Percentiles rank a stretch among this genome's conserved stretches.
phyloP scores from a whole-genome alignment of 2,797 vertebrate species.

The Coilia nasus region DNA sequence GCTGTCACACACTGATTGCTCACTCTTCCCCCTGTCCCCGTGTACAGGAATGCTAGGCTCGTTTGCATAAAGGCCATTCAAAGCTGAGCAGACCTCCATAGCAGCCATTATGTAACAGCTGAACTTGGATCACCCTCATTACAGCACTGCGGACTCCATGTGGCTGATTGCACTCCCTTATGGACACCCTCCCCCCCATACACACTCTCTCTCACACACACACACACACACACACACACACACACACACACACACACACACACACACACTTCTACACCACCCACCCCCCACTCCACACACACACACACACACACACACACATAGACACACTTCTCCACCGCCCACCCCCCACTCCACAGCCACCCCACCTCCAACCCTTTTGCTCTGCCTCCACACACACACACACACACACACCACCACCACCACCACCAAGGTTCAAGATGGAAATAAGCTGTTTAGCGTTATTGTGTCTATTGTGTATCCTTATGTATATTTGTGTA shows the following conservation, averaged over 20 bases:
- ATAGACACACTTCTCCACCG: background rate
- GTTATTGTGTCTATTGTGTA: too few relatives aligned
- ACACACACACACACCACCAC: slow-evolving; percentile 1
- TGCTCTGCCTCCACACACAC: background rate
- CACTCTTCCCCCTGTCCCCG: background rate
- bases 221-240: too few relatives aligned
- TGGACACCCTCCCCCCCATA: background rate
- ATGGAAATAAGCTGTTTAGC: too few relatives aligned
- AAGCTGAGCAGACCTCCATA: background rate
- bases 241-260: too few relatives aligned
- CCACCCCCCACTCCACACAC: too few relatives aligned
- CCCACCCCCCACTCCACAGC: background rate
- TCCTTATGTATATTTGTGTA: too few relatives aligned
- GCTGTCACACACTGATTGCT: background rate
- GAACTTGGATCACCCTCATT: slow-evolving; percentile 16
- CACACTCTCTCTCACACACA: background rate
- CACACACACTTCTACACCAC: background rate
- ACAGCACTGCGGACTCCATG: background rate
- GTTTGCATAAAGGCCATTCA: slow-evolving; percentile 6
- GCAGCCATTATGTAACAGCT: background rate
- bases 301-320: too few relatives aligned
- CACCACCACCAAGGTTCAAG: too few relatives aligned
- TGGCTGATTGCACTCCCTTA: background rate
- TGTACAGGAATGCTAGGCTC: background rate
- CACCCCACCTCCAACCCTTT: background rate